Conservation (phyloP, 1,140 invertebrate genomes). For the Danaus melanippus region DNA sequence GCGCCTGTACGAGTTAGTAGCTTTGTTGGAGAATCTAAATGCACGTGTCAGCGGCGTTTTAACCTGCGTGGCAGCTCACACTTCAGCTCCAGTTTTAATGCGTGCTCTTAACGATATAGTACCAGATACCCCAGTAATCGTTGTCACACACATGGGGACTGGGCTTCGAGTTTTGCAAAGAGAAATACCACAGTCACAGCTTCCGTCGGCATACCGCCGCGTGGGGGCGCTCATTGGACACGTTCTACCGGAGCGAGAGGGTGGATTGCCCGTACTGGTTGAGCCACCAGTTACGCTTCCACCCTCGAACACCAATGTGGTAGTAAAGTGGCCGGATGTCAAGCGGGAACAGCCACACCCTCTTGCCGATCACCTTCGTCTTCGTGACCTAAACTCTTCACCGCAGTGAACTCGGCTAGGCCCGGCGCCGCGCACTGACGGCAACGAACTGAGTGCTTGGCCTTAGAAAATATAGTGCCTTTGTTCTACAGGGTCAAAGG, state of each 20-base stretch:
- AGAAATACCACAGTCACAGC: constrained; percentile 29
- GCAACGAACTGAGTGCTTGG: constrained; percentile 47
- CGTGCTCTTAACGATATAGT: constrained; percentile 58
- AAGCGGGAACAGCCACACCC: constrained; percentile 37
- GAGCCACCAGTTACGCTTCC: constrained; percentile 61
- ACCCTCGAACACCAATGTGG: constrained; percentile 42
- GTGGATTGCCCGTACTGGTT: constrained; percentile 58
- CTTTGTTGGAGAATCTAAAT: constrained; percentile 78
- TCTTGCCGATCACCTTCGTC: constrained; percentile 46
- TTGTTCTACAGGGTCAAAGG: constrained; percentile 34
- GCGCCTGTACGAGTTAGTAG: constrained; percentile 77
- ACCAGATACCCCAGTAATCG: constrained; percentile 39
- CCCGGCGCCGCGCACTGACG: constrained; percentile 28
- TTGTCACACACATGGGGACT: constrained; percentile 36
- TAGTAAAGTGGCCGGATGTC: constrained; percentile 53
- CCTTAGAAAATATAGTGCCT: constrained; percentile 43
- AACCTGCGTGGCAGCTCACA: constrained; percentile 68
- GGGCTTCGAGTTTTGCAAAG: constrained; percentile 24
- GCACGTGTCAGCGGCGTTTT: constrained; percentile 78
- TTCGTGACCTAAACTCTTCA: constrained; percentile 48
- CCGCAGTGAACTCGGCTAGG: constrained; percentile 39
- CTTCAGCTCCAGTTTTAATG: constrained; percentile 59
- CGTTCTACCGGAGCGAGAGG: constrained; percentile 61
- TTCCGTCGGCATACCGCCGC: constrained; percentile 35
- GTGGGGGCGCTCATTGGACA: constrained; percentile 55